Conservation (phyloP, 2,888 invertebrate species). For the Cartodere bifasciata region DNA sequence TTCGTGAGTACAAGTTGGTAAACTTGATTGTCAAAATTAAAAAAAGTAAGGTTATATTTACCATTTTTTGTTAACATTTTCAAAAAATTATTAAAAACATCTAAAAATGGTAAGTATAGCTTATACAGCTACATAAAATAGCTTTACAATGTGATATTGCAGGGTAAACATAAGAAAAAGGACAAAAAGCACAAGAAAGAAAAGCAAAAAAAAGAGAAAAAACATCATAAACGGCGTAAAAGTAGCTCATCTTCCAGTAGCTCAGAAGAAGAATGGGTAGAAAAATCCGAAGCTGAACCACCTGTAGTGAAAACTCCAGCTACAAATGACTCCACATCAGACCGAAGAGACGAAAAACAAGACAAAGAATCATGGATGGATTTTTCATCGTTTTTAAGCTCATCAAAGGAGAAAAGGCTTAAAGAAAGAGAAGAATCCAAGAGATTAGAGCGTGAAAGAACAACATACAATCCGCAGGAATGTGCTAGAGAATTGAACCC, state of each 20-base stretch:
- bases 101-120: no score
- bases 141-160: no score
- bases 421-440: slow-evolving; percentile 37
- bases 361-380: slow-evolving; percentile 27
- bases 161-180: slow-evolving; percentile 9
- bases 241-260: neutral
- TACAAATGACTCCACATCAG: slow-evolving; percentile 3
- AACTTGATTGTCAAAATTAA: no score
- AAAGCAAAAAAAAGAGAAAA: slow-evolving; percentile 5
- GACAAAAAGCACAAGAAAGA: slow-evolving; percentile 1
- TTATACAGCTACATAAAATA: no score
- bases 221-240: slow-evolving; percentile 2
- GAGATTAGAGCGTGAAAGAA: slow-evolving; percentile 39
- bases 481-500: slow-evolving; percentile 76
- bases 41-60: no score
- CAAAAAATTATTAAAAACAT: no score
- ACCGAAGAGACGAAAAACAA: slow-evolving; percentile 23
- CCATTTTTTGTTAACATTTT: no score
- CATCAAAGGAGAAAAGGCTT: slow-evolving; percentile 33
- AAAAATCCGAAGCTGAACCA: no score
- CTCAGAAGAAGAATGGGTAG: slow-evolving; percentile 10
- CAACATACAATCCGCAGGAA: slow-evolving; percentile 57
- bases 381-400: slow-evolving; percentile 28
- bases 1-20: no score
- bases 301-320: no score